These are phyloP conservation scores for Acanthosoma haemorrhoidale DNA, from an alignment of 2,888 invertebrate genomes.

Conservation along the genomic window DNA sequence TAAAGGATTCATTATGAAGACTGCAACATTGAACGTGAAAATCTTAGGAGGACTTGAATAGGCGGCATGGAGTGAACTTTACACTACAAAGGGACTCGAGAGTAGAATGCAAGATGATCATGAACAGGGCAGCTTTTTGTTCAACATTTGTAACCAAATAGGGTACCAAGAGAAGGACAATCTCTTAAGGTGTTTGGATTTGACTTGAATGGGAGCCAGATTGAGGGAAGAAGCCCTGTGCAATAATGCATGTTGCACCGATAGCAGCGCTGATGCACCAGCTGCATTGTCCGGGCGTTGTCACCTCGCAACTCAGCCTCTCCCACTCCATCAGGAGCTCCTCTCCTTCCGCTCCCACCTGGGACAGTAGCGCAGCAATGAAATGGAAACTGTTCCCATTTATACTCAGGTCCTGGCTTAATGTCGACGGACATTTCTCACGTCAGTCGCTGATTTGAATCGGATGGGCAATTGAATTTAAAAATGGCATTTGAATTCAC, in stretches of 20 bases:
- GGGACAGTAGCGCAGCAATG: not conserved
- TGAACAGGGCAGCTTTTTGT: conserved; percentile 21
- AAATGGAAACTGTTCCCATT: not conserved
- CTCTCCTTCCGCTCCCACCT: too few relatives aligned
- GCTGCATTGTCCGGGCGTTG: not conserved
- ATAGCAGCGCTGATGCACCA: not conserved
- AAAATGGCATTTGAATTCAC: not conserved
- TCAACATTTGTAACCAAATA: conserved; percentile 25
- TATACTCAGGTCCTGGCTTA: not conserved
- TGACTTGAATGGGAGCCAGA: conserved; percentile 24
- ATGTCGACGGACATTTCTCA: not conserved
- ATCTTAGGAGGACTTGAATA: too few relatives aligned
- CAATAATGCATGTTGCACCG: conserved; percentile 23
- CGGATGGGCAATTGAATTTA: conserved; percentile 4
- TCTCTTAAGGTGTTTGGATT: conserved; percentile 23
- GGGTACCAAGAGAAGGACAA: not conserved
- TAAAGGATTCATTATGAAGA: too few relatives aligned
- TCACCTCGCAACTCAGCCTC: conserved; percentile 19
- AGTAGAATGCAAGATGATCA: conserved; percentile 22
- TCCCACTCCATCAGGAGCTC: too few relatives aligned
- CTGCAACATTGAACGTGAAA: too few relatives aligned
- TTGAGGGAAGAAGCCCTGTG: conserved; percentile 13
- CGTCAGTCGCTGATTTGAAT: conserved; percentile 3
- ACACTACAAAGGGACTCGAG: not conserved
- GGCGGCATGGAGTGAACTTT: not conserved